A percentile compares a stretch with the other conserved stretches of the same genome.
Evolutionary conservation across 37 sponge, comb jelly and placozoan genomes (phyloP).

Genomic region (Hormiphora californensis): DNA sequence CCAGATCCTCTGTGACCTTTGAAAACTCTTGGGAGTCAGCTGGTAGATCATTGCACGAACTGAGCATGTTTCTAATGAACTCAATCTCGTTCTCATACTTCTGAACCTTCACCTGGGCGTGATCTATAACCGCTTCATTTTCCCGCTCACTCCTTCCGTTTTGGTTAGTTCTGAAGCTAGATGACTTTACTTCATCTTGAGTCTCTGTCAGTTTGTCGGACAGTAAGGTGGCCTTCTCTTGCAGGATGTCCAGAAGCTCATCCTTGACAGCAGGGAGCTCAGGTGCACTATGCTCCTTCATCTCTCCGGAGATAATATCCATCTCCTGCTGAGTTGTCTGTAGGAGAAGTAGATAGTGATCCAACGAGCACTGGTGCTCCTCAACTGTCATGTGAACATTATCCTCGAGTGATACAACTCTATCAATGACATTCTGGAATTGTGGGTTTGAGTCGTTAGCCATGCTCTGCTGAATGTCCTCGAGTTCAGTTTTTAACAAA

Average conservation of each 20-base stretch:
- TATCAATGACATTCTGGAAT: not conserved
- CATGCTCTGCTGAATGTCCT: not conserved
- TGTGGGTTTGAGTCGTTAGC: not conserved
- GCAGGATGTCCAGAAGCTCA: constrained; percentile 5
- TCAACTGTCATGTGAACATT: constrained; percentile 35
- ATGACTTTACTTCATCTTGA: constrained; percentile 13
- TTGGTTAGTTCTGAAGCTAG: constrained; percentile 10
- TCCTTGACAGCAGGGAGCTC: not conserved
- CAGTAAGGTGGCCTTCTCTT: constrained; percentile 34
- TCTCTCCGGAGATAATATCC: constrained; percentile 11
- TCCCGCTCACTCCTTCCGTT: not conserved
- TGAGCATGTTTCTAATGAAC: constrained; percentile 30
- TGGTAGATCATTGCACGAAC: not conserved
- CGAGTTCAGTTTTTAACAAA: not conserved
- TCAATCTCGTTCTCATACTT: constrained; percentile 42
- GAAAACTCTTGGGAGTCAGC: not conserved
- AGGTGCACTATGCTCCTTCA: not conserved
- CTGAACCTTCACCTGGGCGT: not conserved
- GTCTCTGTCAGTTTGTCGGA: constrained; percentile 18
- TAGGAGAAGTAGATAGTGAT: constrained; percentile 38
- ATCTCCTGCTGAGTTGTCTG: constrained; percentile 51
- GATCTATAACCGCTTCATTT: not conserved
- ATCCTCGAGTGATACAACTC: not conserved
- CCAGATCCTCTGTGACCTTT: constrained; percentile 24
- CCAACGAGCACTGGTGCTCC: constrained; percentile 40